Conservation (phyloP, 2,888 invertebrate species). For the Oscheius sp. region DNA sequence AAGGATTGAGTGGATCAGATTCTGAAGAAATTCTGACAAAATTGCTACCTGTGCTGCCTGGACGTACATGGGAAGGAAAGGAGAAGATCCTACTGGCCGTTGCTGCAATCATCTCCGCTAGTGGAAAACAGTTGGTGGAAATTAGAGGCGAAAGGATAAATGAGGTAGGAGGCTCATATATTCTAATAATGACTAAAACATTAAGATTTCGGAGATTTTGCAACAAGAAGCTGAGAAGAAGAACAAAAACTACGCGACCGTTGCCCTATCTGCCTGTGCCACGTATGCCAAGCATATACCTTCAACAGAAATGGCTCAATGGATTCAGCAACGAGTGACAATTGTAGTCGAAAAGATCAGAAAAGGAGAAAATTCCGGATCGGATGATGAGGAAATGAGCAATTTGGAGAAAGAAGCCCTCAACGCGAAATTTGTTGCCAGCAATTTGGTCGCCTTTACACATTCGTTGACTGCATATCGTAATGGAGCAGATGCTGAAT, state of each 20-base stretch:
- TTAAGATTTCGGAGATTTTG: slow-evolving; percentile 35
- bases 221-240: slow-evolving; percentile 42
- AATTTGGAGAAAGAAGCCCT: slow-evolving; percentile 46
- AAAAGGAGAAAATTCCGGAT: slow-evolving; percentile 28
- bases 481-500: slow-evolving; percentile 11
- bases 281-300: slow-evolving; percentile 30
- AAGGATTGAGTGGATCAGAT: slow-evolving; percentile 25
- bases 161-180: slow-evolving; percentile 17
- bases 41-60: slow-evolving; percentile 46
- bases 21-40: slow-evolving; percentile 33
- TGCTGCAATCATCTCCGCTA: slow-evolving; percentile 32
- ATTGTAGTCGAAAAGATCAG: slow-evolving; percentile 29
- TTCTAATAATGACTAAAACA: background rate
- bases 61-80: slow-evolving; percentile 61
- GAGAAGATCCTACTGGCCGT: slow-evolving; percentile 48
- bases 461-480: slow-evolving; percentile 33
- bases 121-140: slow-evolving; percentile 26
- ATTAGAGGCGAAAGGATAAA: slow-evolving; percentile 28
- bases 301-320: slow-evolving; percentile 38
- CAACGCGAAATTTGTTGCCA: slow-evolving; percentile 31
- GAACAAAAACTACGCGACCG: slow-evolving; percentile 41
- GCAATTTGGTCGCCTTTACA: slow-evolving; percentile 40
- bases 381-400: slow-evolving; percentile 40
- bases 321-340: slow-evolving; percentile 39
- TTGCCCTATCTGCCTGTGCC: slow-evolving; percentile 38